Conservation (phyloP, 2,113 vertebrate species). For the Ellobius talpinus region DNA sequence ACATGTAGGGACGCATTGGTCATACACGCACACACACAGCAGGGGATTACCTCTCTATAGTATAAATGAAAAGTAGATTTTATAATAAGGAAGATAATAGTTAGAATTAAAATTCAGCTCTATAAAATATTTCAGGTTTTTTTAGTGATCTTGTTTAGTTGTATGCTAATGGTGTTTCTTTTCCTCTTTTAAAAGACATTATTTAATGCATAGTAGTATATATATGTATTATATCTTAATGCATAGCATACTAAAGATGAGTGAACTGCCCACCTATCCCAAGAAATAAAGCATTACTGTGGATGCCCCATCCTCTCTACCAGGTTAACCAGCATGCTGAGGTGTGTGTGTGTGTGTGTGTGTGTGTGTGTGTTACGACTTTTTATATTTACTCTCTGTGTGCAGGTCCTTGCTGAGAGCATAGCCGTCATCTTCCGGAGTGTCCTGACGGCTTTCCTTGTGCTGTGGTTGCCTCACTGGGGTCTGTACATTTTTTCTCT, state of each 20-base stretch:
- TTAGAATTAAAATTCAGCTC: constrained; percentile 46
- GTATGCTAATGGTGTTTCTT: constrained; percentile 29
- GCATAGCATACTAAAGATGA: background rate
- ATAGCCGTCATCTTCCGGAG: constrained; percentile 94
- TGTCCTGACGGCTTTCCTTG: constrained; percentile 90
- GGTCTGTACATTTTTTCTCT: constrained; percentile 93
- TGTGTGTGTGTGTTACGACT: background rate
- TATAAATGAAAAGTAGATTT: background rate
- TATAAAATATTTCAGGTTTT: constrained; percentile 33
- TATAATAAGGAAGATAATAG: background rate
- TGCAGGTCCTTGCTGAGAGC: constrained; percentile 94
- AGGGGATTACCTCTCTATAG: background rate
- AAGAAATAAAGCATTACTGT: constrained; percentile 20
- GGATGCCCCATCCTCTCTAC: background rate
- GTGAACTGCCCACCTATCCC: background rate
- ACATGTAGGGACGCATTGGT: background rate
- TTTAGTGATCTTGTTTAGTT: constrained; percentile 45
- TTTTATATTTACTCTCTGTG: constrained; percentile 10
- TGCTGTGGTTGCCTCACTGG: constrained; percentile 92
- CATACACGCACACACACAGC: background rate
- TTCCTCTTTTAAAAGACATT: constrained; percentile 35
- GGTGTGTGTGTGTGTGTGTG: background rate
- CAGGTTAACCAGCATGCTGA: background rate
- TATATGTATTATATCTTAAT: constrained; percentile 1
- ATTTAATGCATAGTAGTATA: background rate